Conservation (phyloP, 2,888 invertebrate genomes). For the Poecilus cupreus region DNA sequence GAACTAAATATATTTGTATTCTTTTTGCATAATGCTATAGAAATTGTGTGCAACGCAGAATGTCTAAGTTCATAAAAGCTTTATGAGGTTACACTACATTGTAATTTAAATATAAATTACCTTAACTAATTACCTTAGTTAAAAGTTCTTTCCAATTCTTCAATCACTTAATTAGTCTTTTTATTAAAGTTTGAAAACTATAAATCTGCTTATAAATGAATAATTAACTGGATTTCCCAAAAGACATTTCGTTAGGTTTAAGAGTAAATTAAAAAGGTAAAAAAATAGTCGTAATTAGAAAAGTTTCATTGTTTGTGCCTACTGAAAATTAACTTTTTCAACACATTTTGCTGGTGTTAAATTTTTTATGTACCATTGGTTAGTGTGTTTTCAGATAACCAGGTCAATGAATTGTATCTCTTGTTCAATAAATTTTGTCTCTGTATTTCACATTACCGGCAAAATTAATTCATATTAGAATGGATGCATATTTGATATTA, state of each 20-base stretch:
- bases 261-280: neutral
- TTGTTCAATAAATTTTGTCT: no score
- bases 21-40: neutral
- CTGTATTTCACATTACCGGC: no score
- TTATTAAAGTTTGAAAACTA: neutral
- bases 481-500: no score
- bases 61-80: neutral
- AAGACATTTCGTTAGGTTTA: neutral
- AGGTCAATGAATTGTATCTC: no score
- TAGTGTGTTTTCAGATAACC: no score
- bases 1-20: no score
- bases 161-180: neutral
- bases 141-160: neutral
- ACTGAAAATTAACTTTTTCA: neutral
- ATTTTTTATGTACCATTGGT: neutral
- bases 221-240: neutral
- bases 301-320: neutral
- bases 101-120: neutral
- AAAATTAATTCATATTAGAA: no score
- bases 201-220: constrained; percentile 6
- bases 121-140: neutral
- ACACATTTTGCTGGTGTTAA: neutral
- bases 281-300: neutral
- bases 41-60: neutral
- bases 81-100: neutral